A percentile compares a stretch with the other conserved stretches of the same genome.
phyloP scores from a whole-genome alignment of 92 coral and sea anemone species.

The Porites divaricata region DNA sequence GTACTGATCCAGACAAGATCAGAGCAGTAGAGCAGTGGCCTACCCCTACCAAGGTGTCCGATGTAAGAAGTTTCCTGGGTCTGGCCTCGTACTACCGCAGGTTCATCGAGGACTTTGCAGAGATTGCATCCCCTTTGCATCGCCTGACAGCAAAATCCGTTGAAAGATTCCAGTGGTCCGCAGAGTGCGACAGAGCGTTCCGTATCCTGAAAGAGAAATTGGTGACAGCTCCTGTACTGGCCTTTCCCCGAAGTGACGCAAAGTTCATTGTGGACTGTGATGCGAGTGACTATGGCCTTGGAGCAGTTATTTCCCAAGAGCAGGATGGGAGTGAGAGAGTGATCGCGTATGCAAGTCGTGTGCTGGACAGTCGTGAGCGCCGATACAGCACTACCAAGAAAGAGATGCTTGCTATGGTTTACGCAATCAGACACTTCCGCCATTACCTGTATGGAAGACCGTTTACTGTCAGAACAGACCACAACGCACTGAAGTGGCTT shows the following conservation, averaged over 20 bases:
- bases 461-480: constrained; percentile 36
- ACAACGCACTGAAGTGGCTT: constrained; percentile 45
- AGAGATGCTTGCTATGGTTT: constrained; percentile 50
- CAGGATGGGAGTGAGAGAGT: constrained; percentile 43
- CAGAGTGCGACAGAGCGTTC: constrained; percentile 17
- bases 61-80: constrained; percentile 18
- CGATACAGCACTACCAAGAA: constrained; percentile 55
- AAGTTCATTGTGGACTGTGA: constrained; percentile 42
- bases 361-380: constrained; percentile 19
- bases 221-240: constrained; percentile 39
- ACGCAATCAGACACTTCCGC: constrained; percentile 34
- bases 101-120: constrained; percentile 26
- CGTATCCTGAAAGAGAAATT: constrained; percentile 10
- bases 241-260: background rate
- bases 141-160: constrained; percentile 18
- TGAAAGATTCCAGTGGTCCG: constrained; percentile 18
- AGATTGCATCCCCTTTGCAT: constrained; percentile 29
- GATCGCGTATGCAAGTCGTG: constrained; percentile 28
- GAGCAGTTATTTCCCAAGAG: constrained; percentile 40
- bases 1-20: constrained; percentile 27
- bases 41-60: background rate
- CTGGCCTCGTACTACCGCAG: constrained; percentile 29
- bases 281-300: constrained; percentile 38
- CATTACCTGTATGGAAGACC: constrained; percentile 54
- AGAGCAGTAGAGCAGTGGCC: constrained; percentile 31